Evolutionary conservation across 2,888 invertebrate genomes (phyloP), one percentile per base, ranked within the genome.

Genomic region (Xanthia icteritia): DNA sequence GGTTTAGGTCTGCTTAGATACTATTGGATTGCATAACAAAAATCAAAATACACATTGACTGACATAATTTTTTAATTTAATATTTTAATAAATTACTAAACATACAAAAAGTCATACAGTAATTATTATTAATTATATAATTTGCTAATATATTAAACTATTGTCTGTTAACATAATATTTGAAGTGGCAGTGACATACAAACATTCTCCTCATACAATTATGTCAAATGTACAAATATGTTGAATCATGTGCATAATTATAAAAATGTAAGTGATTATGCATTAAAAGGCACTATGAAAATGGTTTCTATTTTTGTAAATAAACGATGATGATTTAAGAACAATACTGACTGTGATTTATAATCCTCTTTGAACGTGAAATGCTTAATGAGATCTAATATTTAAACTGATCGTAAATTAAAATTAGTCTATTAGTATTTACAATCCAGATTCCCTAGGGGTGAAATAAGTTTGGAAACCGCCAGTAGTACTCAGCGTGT

Each of bases 261-360:
- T 90, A 89, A 90, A 88, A 90, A 86, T 89, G 89, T 88, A 85
- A 87, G 89, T 90, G 88, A 91, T 91, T 90, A 87, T 89, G 90
- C 87, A 91, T 92, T 76, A 85, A 90, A 90, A 92, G 90, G 89
- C 91, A 91, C 90, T 91, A 85, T 87, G 79, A 77, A 91, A 90
- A 92, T 92, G 88, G 92, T 94, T 94, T 95, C 93, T 95, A 96
- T 95, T 96, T 95, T 96, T 96, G 95, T 96, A 96, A 96, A 96
- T 96, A 96, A 96, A 95, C 56, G 60, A 82, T 89, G 89, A 92
- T 93, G 85, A 91, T 92, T 91, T 87, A 90, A 91, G 86, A 89
- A 89, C 84, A 75, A 85, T 61, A 76, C 77, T 83, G 88, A 71
- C 84, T 90, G 82, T 81, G 36, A 76, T 78, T 87, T 63, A 70